Conservation (phyloP, 2,797 vertebrate genomes). For the Poliocrania exsul region DNA sequence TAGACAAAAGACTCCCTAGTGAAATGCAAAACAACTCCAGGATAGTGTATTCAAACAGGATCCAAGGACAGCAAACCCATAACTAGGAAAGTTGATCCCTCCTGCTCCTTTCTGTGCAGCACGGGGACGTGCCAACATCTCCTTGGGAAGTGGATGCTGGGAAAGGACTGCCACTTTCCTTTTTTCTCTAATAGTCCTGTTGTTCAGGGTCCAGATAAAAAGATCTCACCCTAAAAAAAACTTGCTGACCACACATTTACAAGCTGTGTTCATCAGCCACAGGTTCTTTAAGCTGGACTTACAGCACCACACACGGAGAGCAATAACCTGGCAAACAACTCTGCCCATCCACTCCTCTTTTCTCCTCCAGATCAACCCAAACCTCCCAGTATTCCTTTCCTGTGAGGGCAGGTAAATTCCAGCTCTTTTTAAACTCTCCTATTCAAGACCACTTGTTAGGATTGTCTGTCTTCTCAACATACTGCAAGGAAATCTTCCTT, state of each 20-base stretch:
- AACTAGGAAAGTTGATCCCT: neutral
- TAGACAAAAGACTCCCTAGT: constrained; percentile 53
- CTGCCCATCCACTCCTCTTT: neutral
- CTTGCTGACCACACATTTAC: fast-evolving
- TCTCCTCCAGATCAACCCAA: neutral
- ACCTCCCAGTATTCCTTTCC: neutral
- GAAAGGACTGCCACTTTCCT: neutral
- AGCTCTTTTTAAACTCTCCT: neutral
- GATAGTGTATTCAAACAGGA: neutral
- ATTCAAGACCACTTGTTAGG: neutral
- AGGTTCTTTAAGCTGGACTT: neutral
- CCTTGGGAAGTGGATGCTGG: neutral
- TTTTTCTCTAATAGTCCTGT: neutral
- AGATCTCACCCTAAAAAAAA: neutral
- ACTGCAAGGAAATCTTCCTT: neutral
- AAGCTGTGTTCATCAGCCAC: fast-evolving
- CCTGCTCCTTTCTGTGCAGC: neutral
- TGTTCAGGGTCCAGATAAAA: neutral
- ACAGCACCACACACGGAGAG: fast-evolving
- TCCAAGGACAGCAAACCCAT: neutral
- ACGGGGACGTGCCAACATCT: fast-evolving
- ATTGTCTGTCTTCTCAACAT: neutral
- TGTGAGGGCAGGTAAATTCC: neutral
- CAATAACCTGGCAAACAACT: neutral
- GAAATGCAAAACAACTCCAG: constrained; percentile 52